Base-by-base conservation (phyloP, 2,888 invertebrate genomes). In the Diabrotica balteata region DNA sequence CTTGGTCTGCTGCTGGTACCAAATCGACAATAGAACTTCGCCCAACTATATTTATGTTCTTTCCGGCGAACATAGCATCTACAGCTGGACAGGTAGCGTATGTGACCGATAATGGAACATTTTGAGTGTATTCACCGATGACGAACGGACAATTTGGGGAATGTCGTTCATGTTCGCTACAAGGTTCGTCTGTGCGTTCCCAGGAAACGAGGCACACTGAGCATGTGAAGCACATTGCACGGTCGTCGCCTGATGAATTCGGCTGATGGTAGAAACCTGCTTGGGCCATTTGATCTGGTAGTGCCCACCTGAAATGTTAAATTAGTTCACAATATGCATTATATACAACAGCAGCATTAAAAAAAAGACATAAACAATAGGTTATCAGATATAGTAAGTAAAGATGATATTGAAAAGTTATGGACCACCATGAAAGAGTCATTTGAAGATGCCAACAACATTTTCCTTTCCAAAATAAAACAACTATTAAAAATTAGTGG, bases 231-330 rank as follows among this genome's bases (percentile, higher is more conserved):
- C 97, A 97, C 94, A 97, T 94, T 7, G 96, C 97, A 72, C 97
- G 88, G 85, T 97, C 97, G 81, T 96, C 96, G 5, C 96, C 96
- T 44, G 92, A 90, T 4, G 91, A 89, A 63, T 94, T 93, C 0
- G 97, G 96, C 82, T 96, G 95, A 84, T 97, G 96, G 85, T 96
- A 97, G 85, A 97, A 97, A 11, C 97, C 97, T 2, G 97, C 97
- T 82, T 97, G 96, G 7, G 97, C 96, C 97, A 97, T 97, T 81
- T 95, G 95, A 77, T 95, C 95, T 0, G 97, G 97, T 67, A 96
- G 83, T 7, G 97, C 97, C 96, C 97, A 97, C 84, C 95, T 95
- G 80, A 51, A 81, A 79, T 8, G 5, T 32, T 32, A 32, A 32
- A 32, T 17, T 17, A 17, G 17, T 17, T 17, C 17, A 17, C 2